Evolutionary conservation across 2,797 vertebrate species (phyloP).

Genomic region (Chrosomus eos): DNA sequence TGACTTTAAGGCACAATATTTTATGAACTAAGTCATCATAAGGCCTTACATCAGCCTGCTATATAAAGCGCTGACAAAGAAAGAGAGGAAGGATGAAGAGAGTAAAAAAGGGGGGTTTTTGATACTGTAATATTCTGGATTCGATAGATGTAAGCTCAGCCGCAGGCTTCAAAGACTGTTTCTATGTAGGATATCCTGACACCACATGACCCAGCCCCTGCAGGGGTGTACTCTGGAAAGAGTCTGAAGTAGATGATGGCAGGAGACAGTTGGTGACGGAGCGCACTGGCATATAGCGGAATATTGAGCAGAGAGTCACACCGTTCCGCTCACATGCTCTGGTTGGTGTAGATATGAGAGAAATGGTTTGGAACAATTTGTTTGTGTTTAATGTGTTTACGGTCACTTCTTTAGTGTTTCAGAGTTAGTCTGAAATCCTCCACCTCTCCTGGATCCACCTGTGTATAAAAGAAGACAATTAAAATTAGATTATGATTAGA

Average conservation of each 20-base stretch:
- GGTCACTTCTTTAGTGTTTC: too few relatives aligned
- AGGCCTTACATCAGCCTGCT: slow-evolving; percentile 21
- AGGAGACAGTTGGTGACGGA: neutral
- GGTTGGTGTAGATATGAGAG: neutral
- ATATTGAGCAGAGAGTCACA: neutral
- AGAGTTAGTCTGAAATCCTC: too few relatives aligned
- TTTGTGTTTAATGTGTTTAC: neutral
- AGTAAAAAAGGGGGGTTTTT: slow-evolving; percentile 21
- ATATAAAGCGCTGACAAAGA: slow-evolving; percentile 15
- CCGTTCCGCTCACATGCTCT: neutral
- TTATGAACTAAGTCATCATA: slow-evolving; percentile 7
- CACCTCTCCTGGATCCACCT: too few relatives aligned
- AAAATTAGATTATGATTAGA: neutral
- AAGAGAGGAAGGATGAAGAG: slow-evolving; percentile 22
- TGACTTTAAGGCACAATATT: neutral
- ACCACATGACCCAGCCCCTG: slow-evolving; percentile 19
- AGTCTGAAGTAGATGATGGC: neutral
- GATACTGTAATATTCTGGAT: slow-evolving; percentile 41
- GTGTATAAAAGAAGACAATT: neutral
- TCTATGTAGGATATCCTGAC: slow-evolving; percentile 53
- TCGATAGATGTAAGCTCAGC: slow-evolving; percentile 34
- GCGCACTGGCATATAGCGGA: neutral
- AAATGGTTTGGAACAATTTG: neutral
- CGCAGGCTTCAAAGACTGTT: slow-evolving; percentile 43
- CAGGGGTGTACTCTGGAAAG: slow-evolving; percentile 16